Evolutionary conservation across 1,140 invertebrate species (phyloP), one percentile per base, ranked within the genome.

Genomic region (Brachionus calyciflorus): DNA sequence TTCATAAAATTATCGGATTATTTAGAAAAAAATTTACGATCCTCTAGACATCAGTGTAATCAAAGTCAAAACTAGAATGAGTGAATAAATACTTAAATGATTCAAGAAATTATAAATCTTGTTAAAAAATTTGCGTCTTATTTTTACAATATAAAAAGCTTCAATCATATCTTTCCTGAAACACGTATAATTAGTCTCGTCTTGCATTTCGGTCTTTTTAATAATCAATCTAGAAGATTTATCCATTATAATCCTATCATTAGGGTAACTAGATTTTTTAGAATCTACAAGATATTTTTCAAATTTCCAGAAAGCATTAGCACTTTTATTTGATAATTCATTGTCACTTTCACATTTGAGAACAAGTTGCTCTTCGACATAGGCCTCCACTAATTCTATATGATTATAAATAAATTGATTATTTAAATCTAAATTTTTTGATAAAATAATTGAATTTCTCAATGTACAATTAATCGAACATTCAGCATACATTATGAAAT

Each of bases 141-240:
- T 19, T 60, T 37, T 60, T 37, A 60, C 14, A 5, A 37, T 37
- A 60, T 60, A 60, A 17, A 60, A 17, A 10, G n/a, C 12, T 7
- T n/a, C 30, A 37, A 6, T 60, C 17, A 30, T 33, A 6, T 60
- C 28, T 19, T 28, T 19, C 3, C 9, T 33, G 4, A 37, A 19
- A 17, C 55, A 60, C 19, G n/a, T 60, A 37, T 37, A 60, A 33
- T 37, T 60, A 6, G 26, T 60, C n/a, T 60, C 55, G 37, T 60
- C 55, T 37, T 37, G 28, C 2, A 33, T 33, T 3, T 33, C 4
- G 3, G 37, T 30, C 37, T 60, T 19, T 6, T 21, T 60, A 7
- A 60, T 60, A 14, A 60, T 17, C 10, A 60, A 17, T 60, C 55
- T 60, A 60, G 6, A 4, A 60, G 19, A 60, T 37, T 60, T 60